Base-by-base conservation (phyloP, 2,113 vertebrate genomes). In the Campylomormyrus tamandua region DNA sequence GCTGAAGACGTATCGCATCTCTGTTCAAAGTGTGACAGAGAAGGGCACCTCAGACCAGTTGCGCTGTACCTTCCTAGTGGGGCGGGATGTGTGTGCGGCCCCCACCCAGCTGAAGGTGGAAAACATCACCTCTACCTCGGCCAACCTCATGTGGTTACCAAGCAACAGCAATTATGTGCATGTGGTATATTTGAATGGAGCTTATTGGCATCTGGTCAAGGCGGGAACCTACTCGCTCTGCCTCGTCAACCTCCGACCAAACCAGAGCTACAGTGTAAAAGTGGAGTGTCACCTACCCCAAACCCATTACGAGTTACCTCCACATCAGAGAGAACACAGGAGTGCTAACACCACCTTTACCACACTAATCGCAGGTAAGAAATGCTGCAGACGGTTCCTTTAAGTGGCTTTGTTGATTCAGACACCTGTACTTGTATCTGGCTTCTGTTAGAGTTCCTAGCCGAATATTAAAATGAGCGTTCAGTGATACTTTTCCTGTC, bases 81-180 rank as follows among this genome's bases (percentile, higher is more conserved):
- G 98, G 15, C 92, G 96, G 56, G 95, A 93, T 2, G 95, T 96
- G 2, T 92, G 94, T 0, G 48, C 96, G 89, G 97, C 97, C 1
- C 98, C 98, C 0, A 96, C 95, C 0, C 96, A 97, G 93, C 95
- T 99, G 89, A 95, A 95, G 0, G 96, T 96, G 87, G 96, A 96
- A 50, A 95, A 94, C 0, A 19, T 99, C 92, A 97, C 96, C 0
- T 97, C 98, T 93, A 98, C 97, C 0, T 98, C 98, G 15, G 98
- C 98, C 50, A 97, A 96, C 94, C 94, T 99, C 89, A 94, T 92
- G 35, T 99, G 98, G 98, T 94, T 98, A 89, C 97, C 98, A 84
- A 94, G 97, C 96, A 98, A 97, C 95, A 99, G 98, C 95, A 99
- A 97, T 94, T 97, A 97, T 93, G 95, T 95, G 93, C 98, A 99